Conservation (phyloP, 2,888 invertebrate genomes). For the Ecdyonurus torrentis region DNA sequence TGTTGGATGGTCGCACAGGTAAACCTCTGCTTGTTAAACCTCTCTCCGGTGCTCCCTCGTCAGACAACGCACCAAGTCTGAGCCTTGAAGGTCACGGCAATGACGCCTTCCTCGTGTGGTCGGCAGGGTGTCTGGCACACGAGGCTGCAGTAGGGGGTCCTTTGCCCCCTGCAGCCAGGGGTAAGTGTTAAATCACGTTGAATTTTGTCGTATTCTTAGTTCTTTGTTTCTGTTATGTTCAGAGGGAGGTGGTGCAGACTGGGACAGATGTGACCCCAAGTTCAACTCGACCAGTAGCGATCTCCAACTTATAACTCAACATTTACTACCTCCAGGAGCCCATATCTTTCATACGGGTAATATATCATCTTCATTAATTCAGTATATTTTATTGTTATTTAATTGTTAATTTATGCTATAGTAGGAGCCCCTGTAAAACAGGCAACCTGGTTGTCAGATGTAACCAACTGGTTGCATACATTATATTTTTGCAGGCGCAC, state of each 20-base stretch:
- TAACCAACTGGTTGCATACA: no score
- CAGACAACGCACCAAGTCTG: constrained; percentile 39
- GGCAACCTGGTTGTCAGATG: no score
- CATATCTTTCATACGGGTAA: not conserved
- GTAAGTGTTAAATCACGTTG: constrained; percentile 12
- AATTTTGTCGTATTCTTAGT: no score
- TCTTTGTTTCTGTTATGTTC: not conserved
- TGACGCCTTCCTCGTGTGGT: constrained; percentile 65
- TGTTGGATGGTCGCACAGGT: constrained; percentile 44
- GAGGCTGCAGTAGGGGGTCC: not conserved
- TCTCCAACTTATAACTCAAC: not conserved
- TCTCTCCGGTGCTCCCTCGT: constrained; percentile 39
- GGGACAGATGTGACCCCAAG: not conserved
- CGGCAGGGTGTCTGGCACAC: constrained; percentile 37
- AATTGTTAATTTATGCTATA: no score
- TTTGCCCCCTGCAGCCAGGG: not conserved
- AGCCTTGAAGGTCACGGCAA: constrained; percentile 45
- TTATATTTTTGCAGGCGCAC: no score
- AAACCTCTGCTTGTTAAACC: constrained; percentile 37
- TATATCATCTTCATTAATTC: no score
- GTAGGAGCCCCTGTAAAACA: no score
- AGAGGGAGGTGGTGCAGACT: not conserved
- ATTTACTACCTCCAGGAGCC: not conserved
- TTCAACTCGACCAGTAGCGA: not conserved
- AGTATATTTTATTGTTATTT: no score